These are phyloP conservation scores for Petrocephalus schoutedeni DNA, from an alignment of 2,797 vertebrate genomes.

Conservation along the genomic window DNA sequence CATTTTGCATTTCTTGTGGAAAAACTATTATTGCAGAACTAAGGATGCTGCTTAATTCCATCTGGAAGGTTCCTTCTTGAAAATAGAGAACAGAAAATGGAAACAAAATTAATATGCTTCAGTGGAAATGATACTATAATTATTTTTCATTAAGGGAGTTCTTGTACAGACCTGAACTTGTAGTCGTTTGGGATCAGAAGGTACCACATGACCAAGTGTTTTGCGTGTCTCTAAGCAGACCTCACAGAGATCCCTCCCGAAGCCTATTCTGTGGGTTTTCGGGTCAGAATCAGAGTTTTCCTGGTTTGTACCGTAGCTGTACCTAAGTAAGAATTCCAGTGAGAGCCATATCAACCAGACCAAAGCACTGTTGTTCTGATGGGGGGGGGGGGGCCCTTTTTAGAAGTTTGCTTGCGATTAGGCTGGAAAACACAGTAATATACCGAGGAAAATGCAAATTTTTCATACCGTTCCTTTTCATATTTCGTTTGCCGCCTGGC, in stretches of 20 bases:
- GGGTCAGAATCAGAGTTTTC: background rate
- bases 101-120: background rate
- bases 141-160: background rate
- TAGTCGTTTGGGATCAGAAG: background rate
- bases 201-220: background rate
- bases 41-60: background rate
- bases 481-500: conserved; percentile 34
- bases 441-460: conserved; percentile 49
- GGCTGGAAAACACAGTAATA: conserved; percentile 44
- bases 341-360: background rate
- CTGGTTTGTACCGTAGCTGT: background rate
- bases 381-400: conserved; percentile 15
- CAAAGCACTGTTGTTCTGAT: background rate
- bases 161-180: background rate
- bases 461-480: conserved; percentile 50
- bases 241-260: background rate
- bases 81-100: background rate
- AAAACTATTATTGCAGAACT: background rate
- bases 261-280: background rate
- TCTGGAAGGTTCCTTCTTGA: background rate
- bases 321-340: background rate
- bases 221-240: background rate
- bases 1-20: background rate
- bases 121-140: background rate
- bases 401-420: conserved; percentile 51